These are phyloP conservation scores for Ceratina australensis DNA, from an alignment of 1,140 invertebrate genomes.

Conservation along the genomic window DNA sequence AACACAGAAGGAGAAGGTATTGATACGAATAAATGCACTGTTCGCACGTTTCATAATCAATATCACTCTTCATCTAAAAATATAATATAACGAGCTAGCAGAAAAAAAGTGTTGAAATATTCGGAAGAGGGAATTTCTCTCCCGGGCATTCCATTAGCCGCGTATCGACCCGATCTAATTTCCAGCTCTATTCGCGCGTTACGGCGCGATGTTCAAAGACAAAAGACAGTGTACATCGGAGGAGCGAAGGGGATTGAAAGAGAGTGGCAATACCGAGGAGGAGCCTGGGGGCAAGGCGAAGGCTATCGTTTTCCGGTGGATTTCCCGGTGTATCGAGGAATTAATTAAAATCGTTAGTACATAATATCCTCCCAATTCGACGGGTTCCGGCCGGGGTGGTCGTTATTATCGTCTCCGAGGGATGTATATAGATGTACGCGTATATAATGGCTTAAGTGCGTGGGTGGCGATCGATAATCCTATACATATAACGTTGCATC, in stretches of 20 bases:
- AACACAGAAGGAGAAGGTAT: too few relatives aligned
- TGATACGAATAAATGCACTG: too few relatives aligned
- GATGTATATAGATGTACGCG: neutral
- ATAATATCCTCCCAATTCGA: conserved; percentile 50
- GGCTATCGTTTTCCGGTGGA: conserved; percentile 49
- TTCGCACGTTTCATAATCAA: too few relatives aligned
- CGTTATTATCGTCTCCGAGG: conserved; percentile 33
- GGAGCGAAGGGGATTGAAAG: neutral
- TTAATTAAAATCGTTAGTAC: conserved; percentile 64
- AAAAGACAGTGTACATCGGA: conserved; percentile 10
- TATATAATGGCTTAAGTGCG: neutral
- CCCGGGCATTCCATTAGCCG: too few relatives aligned
- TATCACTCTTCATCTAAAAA: too few relatives aligned
- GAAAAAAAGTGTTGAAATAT: too few relatives aligned
- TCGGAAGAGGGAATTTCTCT: too few relatives aligned
- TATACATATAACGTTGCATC: conserved; percentile 44
- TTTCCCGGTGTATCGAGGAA: conserved; percentile 53
- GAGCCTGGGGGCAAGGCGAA: conserved; percentile 22
- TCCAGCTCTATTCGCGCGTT: neutral
- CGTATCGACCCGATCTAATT: neutral
- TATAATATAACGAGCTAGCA: too few relatives aligned
- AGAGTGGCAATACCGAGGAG: conserved; percentile 7
- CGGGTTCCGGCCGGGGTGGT: conserved; percentile 24
- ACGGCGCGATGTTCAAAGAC: conserved; percentile 3
- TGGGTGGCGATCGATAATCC: conserved; percentile 38